Conservation (phyloP, 2,888 invertebrate genomes). For the Coenonympha arcania region DNA sequence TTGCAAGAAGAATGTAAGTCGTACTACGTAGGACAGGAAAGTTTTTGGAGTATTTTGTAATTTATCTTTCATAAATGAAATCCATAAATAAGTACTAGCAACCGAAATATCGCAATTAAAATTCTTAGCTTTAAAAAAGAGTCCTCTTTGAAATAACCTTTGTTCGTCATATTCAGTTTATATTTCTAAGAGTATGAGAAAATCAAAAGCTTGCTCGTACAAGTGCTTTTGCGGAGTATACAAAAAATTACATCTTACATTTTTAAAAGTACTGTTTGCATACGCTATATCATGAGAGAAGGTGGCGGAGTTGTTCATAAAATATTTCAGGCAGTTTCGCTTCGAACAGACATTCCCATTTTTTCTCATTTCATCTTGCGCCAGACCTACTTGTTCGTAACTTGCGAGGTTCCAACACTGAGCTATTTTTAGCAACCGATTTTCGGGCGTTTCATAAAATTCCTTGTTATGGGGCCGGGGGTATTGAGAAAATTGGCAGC, state of each 20-base stretch:
- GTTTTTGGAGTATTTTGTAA: no score
- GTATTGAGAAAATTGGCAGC: no score
- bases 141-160: no score
- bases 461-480: no score
- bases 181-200: neutral
- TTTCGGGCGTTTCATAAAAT: neutral
- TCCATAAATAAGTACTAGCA: no score
- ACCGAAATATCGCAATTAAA: no score
- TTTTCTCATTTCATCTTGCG: conserved; percentile 20
- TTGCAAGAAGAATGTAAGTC: no score
- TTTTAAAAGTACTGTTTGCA: conserved; percentile 12
- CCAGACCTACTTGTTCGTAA: conserved; percentile 11
- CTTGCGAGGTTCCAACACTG: conserved; percentile 10
- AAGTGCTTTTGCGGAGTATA: neutral
- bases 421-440: conserved; percentile 16
- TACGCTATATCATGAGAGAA: neutral
- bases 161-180: no score
- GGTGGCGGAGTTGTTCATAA: conserved; percentile 1
- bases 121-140: no score
- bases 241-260: neutral
- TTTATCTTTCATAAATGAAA: no score
- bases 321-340: conserved; percentile 11
- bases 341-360: conserved; percentile 11
- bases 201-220: neutral
- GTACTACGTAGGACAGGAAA: no score